A percentile compares a stretch with the other conserved stretches of the same genome.
These are phyloP conservation scores for Creontiades dilutus DNA, from an alignment of 2,888 invertebrate genomes.

Conservation along the genomic window DNA sequence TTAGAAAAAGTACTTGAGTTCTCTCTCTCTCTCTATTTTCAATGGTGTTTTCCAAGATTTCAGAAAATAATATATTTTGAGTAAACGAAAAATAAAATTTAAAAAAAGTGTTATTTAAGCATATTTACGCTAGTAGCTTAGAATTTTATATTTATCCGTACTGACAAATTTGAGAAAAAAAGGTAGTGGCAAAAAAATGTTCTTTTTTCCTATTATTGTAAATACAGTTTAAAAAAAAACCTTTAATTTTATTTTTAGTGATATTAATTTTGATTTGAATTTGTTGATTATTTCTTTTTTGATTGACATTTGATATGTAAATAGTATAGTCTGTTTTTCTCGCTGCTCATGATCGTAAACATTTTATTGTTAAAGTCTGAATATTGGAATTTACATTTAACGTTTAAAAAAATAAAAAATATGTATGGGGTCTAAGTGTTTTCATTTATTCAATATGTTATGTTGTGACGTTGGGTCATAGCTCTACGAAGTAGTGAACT, in stretches of 20 bases:
- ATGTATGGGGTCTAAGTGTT: background rate
- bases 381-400: conserved; percentile 21
- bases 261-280: conserved; percentile 17
- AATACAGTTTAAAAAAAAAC: conserved; percentile 21
- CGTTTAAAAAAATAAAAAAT: conserved; percentile 7
- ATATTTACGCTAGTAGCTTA: conserved; percentile 19
- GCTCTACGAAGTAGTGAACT: background rate
- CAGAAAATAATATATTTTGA: conserved; percentile 28
- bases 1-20: conserved; percentile 3
- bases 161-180: conserved; percentile 21
- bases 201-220: conserved; percentile 47
- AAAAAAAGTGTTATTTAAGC: conserved; percentile 10
- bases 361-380: conserved; percentile 40
- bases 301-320: conserved; percentile 27
- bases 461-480: conserved; percentile 20
- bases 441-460: background rate
- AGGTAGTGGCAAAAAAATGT: conserved; percentile 2
- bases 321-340: conserved; percentile 25
- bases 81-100: background rate
- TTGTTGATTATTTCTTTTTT: conserved; percentile 5
- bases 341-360: conserved; percentile 29
- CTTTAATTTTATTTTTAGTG: background rate
- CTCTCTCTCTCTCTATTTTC: conserved; percentile 41
- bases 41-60: background rate
- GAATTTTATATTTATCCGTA: conserved; percentile 49